Base-by-base conservation (phyloP, 2,797 vertebrate genomes). In the Eulemur rubriventer region DNA sequence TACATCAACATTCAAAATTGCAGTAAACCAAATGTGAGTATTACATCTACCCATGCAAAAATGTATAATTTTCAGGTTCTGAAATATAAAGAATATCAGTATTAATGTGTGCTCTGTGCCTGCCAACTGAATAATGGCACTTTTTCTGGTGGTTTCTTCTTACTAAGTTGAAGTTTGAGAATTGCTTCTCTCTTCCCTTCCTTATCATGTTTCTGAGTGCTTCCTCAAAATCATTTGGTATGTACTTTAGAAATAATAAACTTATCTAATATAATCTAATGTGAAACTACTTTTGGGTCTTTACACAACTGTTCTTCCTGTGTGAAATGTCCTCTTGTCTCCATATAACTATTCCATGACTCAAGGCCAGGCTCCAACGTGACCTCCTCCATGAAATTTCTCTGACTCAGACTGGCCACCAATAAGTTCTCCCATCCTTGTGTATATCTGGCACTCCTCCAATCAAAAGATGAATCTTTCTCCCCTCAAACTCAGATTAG, bases 211-310 rank as follows among this genome's bases (percentile, higher is more conserved):
- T 96, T 92, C 59, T 89, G 55, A n/a, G 52, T 93, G 50, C 57
- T 80, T 97, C 80, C 59, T 95, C n/a, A 94, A 95, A 94, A 95
- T 92, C 83, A 87, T 33, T 73, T 96, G 84, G 76, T 35, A 89
- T 72, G 46, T 65, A n/a, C 50, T 43, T 72, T 78, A 69, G 78
- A 89, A 69, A 96, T 61, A 96, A 92, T 46, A 89, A 94, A 52
- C 24, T 80, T 85, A 79, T 55, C 20, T 75, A 95, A 80, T 84
- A 84, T 70, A 96, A 87, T 80, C 48, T 33, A 91, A 43, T 63
- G 63, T 20, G 91, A 88, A 95, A 89, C 57, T 90, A 86, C 79
- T 91, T 91, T 84, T 65, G 78, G 79, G 55, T 10, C 28, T 67
- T 78, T 96, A 69, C 6, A 91, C 75, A 94, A 87, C 12, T 55